These are phyloP conservation scores for Nomada hirtipes DNA, from an alignment of 2,888 invertebrate species.

Conservation along the genomic window DNA sequence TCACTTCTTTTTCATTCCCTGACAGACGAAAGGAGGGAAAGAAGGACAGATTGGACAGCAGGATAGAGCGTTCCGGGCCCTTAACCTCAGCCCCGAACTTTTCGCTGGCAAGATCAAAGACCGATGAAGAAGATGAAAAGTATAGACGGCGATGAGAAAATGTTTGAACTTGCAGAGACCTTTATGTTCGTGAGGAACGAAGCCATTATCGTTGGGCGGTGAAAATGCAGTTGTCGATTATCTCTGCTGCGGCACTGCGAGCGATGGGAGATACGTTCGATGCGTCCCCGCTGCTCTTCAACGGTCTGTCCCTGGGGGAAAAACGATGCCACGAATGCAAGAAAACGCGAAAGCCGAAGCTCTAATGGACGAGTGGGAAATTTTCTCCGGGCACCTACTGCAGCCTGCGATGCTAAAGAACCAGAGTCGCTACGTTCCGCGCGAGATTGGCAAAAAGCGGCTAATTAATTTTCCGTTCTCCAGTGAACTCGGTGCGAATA, in stretches of 20 bases:
- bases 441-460: slow-evolving; percentile 39
- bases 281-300: not conserved
- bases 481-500: not conserved
- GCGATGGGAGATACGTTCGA: not conserved
- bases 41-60: too few relatives aligned
- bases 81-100: slow-evolving; percentile 4
- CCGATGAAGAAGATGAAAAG: slow-evolving; percentile 33
- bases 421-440: slow-evolving; percentile 38
- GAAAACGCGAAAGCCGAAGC: slow-evolving; percentile 16
- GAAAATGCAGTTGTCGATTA: not conserved
- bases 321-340: not conserved
- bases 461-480: slow-evolving; percentile 50
- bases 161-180: slow-evolving; percentile 47
- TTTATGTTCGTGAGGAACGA: not conserved
- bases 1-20: slow-evolving; percentile 36
- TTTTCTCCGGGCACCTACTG: not conserved
- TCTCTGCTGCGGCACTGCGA: too few relatives aligned
- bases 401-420: slow-evolving; percentile 8
- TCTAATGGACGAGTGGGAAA: slow-evolving; percentile 26
- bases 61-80: not conserved
- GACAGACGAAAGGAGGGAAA: slow-evolving; percentile 20
- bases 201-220: not conserved
- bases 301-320: too few relatives aligned
- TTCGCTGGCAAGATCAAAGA: slow-evolving; percentile 53
- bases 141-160: slow-evolving; percentile 31